Base-by-base conservation (phyloP, 2,888 invertebrate species). In the Stenodema calcarata region DNA sequence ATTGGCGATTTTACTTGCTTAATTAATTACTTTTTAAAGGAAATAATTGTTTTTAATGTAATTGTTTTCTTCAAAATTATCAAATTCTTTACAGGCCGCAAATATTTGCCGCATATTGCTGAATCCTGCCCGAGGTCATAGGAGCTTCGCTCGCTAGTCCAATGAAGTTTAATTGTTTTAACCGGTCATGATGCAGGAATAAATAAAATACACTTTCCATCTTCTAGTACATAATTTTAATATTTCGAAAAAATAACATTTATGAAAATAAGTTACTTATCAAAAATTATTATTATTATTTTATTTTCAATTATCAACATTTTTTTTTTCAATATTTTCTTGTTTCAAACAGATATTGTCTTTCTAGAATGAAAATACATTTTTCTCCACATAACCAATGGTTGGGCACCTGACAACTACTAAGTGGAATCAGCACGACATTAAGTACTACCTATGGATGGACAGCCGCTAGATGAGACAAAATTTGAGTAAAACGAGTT, bases 391-490 rank as follows among this genome's bases (percentile, higher is more conserved):
- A 54, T 50, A 54, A 80, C 27, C 30, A 41, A 0, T 44, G n/a
- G 30, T 80, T 54, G 42, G 44, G 28, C 27, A 50, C 80, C 47
- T 54, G 47, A 30, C 47, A 54, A 80, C 80, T 44, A 80, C 80
- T 30, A 14, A 78, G 41, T 44, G 41, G 78, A 27, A 54, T 80
- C 80, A 50, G 54, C 54, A 80, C 80, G 50, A 80, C 80, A 80
- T 27, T 54, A 18, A 35, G 23, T 41, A 41, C 82, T 82, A 82
- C 16, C 82, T 82, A 82, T 82, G 69, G 82, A 82, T 82, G 82
- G 82, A 82, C 82, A 82, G 82, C 82, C 82, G 62, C 82, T 82
- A 82, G 82, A 82, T 82, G 82, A 82, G 82, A 82, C 82, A 82
- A 82, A 82, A 62, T 82, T 82, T 35, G 50, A 80, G 54, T 80